Base-by-base conservation (phyloP, 2,797 vertebrate genomes). In the Thaleichthys pacificus region DNA sequence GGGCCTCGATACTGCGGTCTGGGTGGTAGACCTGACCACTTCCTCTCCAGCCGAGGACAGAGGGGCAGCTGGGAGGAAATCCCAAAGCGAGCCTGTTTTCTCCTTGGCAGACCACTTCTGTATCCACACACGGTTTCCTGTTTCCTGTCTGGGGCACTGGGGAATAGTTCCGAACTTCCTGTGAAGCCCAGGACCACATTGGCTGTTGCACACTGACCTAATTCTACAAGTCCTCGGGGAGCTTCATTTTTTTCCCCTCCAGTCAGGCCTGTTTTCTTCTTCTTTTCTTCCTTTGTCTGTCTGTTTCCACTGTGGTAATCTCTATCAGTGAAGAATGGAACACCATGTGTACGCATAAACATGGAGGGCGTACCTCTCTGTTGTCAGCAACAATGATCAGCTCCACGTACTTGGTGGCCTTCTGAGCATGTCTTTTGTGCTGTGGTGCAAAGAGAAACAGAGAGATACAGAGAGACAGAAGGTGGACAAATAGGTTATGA, bases 351-450 rank as follows among this genome's bases (percentile, higher is more conserved):
- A 65, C 9, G 7, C 42, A 47, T 47, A 65, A n/a, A 47, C 42
- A 47, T 47, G 42, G 42, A 47, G 21, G 30, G 15, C 57, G 22
- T 94, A 99, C 98, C 97, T 99, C 97, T 71, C 97, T 93, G 91
- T 99, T 99, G 86, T 99, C 98, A 17, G 97, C 98, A 17, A 99
- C 97, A 1, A 99, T 97, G 84, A 99, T 95, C 75, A 99, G 93
- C 89, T 99, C 97, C 32, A 99, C 97, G 0, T 99, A 99, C 81
- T 99, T 99, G 0, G 95, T 98, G 11, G 89, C 96, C 93, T 95
- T 97, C 90, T 95, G 93, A 60, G 94, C 86, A 19, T 97, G 93
- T 74, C 98, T 93, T 90, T 97, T 99, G 89, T 90, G 89, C 98
- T 99, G 94, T 21, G 62, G 54, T 32, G 1, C 22, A 73, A 71